Evolutionary conservation across 2,113 vertebrate genomes (phyloP), one percentile per base, ranked within the genome.

Genomic region (Daphoenositta chrysoptera): DNA sequence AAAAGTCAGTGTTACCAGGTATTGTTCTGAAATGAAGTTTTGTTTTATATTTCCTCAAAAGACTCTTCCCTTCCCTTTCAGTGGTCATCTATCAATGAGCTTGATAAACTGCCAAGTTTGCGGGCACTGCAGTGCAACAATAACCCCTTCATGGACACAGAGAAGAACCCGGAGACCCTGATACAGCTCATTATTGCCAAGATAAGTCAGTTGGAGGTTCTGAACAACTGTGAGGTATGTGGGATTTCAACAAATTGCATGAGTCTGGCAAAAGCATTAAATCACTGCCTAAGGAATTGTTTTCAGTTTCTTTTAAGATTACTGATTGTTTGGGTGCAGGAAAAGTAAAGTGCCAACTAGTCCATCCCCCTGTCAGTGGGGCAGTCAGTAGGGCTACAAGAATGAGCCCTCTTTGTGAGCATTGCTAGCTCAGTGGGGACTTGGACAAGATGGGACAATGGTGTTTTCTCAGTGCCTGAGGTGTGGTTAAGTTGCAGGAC

Each of bases 71-170:
- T 86, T 84, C 85, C 31, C 22, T 97, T 94, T 72, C 97, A 99
- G 99, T 99, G 99, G 99, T 81, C 95, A 7, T 98, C 98, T n/a
- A 96, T 99, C 84, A 98, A 99, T 53, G 99, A 99, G 91, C 94
- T 99, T 22, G 98, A 98, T 19, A 99, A 99, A 92, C 72, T 99
- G 64, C 93, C 70, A 47, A 92, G 93, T 65, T 83, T 99, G 86
- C 93, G 89, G 2, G 95, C 98, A 31, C 70, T 99, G 60, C 98
- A 98, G 26, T 99, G 98, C 81, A 81, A 89, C 10, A 96, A 97
- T 30, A 99, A 99, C 95, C 98, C 97, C 10, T 76, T 99, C 57
- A 97, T 96, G 54, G 98, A 98, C 75, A 90, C 64, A 3, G 97
- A 98, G 53, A 98, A 97, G 58, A 99, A 98, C 45, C 91, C 83